These are phyloP conservation scores for Bos taurus DNA, from an alignment of 2,113 vertebrate genomes.

Conservation along the genomic window ARS-UCD2.0 NC_037331.1:61420001-61420500, in stretches of 20 bases:
- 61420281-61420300: slow-evolving; percentile 11
- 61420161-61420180: background rate
- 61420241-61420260: slow-evolving; percentile 5
- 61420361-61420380: background rate
- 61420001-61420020: slow-evolving; percentile 15
- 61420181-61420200: background rate
- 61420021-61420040: slow-evolving; percentile 18
- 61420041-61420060: slow-evolving; percentile 37
- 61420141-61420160: background rate
- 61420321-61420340: background rate
- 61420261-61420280: background rate
- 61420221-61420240: background rate
- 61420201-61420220: background rate
- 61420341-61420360: background rate
- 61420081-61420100: slow-evolving; percentile 13
- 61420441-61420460: background rate
- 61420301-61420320: background rate
- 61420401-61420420: background rate
- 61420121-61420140: background rate
- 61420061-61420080: background rate
- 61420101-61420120: background rate
- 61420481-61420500: too few relatives aligned
- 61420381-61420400: background rate
- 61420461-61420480: background rate
- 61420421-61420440: background rate